phyloP scores from a whole-genome alignment of 2,797 vertebrate genomes.

The Amphiprion clarkii region DNA sequence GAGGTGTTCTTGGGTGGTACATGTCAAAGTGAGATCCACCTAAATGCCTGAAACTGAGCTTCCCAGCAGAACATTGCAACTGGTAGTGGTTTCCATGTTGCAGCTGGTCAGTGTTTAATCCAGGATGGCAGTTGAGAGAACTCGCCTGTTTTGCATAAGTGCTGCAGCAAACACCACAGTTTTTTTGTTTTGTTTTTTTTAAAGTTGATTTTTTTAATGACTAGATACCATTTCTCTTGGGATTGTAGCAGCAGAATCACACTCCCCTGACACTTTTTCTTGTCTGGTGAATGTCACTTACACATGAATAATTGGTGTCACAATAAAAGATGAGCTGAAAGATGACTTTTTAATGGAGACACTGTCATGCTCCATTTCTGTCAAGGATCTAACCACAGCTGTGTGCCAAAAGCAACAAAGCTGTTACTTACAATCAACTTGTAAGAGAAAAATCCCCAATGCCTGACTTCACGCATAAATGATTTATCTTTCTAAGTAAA shows the following conservation, averaged over 20 bases:
- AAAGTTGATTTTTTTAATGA: neutral
- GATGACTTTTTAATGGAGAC: slow-evolving; percentile 41
- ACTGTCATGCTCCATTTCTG: slow-evolving; percentile 25
- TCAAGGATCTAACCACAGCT: slow-evolving; percentile 1
- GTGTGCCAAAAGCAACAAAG: slow-evolving; percentile 24
- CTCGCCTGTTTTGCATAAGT: slow-evolving; percentile 48
- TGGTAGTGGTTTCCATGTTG: too few species aligned
- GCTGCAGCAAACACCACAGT: slow-evolving; percentile 10
- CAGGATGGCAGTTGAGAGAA: slow-evolving; percentile 17
- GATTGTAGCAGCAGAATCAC: slow-evolving; percentile 10
- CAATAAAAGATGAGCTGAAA: slow-evolving; percentile 27
- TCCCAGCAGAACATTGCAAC: too few species aligned
- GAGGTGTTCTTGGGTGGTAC: too few species aligned
- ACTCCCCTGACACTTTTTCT: neutral
- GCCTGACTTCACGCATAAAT: neutral
- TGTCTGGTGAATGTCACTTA: slow-evolving; percentile 6
- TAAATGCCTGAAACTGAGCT: too few species aligned
- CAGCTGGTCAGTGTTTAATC: neutral
- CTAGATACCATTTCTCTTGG: slow-evolving; percentile 7
- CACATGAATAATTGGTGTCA: slow-evolving; percentile 12
- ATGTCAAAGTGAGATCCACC: too few species aligned
- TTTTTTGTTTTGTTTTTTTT: neutral
- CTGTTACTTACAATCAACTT: slow-evolving; percentile 1
- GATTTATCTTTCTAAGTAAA: slow-evolving; percentile 6
- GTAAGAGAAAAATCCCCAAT: neutral